phyloP scores from a whole-genome alignment of 2,888 invertebrate genomes.

The Pseudococcus jackbeardsleyi region DNA sequence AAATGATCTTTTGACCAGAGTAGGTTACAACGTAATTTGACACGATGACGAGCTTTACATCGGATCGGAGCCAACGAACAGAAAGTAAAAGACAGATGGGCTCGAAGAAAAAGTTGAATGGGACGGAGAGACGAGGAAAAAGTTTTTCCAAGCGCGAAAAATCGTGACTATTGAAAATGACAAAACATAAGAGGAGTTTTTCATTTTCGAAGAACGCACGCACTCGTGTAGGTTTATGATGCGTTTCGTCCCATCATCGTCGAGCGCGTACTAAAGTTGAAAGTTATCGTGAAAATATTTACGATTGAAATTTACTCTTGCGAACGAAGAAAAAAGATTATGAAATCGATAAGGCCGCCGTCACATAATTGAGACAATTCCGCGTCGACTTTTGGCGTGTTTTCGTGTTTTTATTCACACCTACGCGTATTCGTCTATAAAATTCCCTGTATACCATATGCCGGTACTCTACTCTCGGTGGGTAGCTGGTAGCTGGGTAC shows the following conservation, averaged over 20 bases:
- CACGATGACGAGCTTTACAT: constrained; percentile 21
- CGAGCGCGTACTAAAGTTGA: background rate
- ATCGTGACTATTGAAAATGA: constrained; percentile 40
- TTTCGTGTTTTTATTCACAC: background rate
- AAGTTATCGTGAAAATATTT: constrained; percentile 24
- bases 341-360: background rate
- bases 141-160: background rate
- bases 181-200: background rate
- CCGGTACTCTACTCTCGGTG: too few relatives aligned
- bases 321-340: background rate
- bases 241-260: background rate
- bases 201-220: constrained; percentile 5
- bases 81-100: background rate
- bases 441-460: background rate
- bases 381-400: background rate
- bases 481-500: too few relatives aligned
- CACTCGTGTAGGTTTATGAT: background rate
- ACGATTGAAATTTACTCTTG: constrained; percentile 3
- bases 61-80: background rate
- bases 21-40: constrained; percentile 30
- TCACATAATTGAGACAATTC: background rate
- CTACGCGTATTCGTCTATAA: background rate
- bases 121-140: background rate
- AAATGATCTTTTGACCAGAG: constrained; percentile 27
- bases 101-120: background rate